Evolutionary conservation across 2,113 vertebrate species (phyloP).

Genomic region (Saguinus imperator): DNA sequence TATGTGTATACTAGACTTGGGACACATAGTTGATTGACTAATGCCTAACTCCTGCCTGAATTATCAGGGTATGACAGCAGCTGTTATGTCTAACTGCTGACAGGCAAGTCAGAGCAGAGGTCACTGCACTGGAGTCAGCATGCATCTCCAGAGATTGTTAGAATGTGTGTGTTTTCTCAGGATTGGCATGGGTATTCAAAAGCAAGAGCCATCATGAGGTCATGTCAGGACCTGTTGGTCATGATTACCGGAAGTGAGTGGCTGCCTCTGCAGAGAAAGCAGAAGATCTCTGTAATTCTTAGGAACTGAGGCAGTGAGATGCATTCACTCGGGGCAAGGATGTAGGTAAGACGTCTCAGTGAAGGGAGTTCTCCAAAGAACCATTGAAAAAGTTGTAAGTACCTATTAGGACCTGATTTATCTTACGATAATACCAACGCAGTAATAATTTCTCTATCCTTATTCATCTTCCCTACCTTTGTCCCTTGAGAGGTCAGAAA

Average conservation of each 20-base stretch:
- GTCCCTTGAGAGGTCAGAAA: not conserved
- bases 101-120: not conserved
- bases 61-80: not conserved
- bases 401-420: not conserved
- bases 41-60: not conserved
- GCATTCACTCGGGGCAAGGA: not conserved
- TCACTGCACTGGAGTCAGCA: rapidly evolving
- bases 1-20: not conserved
- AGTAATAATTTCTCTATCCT: not conserved
- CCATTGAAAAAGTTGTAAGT: not conserved
- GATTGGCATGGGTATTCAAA: not conserved
- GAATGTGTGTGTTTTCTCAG: not conserved
- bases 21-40: not conserved
- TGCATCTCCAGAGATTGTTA: not conserved
- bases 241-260: not conserved
- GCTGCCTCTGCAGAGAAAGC: not conserved
- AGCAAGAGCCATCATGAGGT: not conserved
- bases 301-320: not conserved
- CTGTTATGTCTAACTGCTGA: not conserved
- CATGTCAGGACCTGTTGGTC: not conserved
- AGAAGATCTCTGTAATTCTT: not conserved
- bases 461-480: not conserved
- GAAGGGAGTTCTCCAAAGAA: not conserved
- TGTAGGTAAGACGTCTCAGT: not conserved
- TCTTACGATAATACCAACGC: not conserved